These are phyloP conservation scores for Lepilemur ruficaudatus DNA, from an alignment of 2,797 vertebrate genomes.

Conservation along the genomic window DNA sequence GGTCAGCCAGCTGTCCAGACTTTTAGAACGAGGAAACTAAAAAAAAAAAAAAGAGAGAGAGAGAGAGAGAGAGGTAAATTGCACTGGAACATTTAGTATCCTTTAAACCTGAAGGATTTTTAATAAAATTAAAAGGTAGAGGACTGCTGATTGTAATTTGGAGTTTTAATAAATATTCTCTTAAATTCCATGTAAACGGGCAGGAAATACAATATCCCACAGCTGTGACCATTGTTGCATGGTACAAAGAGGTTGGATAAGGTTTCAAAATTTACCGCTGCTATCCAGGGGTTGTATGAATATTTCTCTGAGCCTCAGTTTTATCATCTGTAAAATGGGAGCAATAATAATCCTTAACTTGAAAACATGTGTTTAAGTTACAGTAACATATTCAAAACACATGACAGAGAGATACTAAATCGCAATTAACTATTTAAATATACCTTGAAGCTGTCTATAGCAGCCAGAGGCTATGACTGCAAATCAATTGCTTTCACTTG, in stretches of 20 bases:
- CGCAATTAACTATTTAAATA: not conserved
- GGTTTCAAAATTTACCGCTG: not conserved
- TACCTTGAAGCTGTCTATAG: not conserved
- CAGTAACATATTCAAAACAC: not conserved
- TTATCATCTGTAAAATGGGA: conserved; percentile 3
- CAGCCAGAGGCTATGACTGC: not conserved
- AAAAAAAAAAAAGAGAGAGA: not conserved
- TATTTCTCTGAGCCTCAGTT: not conserved
- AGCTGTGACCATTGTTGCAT: not conserved
- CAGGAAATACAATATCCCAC: not conserved
- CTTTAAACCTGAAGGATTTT: conserved; percentile 45
- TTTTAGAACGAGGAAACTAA: conserved; percentile 67
- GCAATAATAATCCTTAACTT: not conserved
- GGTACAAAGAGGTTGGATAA: not conserved
- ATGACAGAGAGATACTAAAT: not conserved
- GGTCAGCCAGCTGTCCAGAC: conserved; percentile 77
- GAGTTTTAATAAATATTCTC: not conserved
- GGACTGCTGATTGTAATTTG: not conserved
- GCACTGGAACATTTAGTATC: conserved; percentile 24
- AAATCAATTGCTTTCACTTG: not conserved
- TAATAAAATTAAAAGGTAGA: conserved; percentile 26
- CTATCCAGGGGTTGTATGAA: not conserved
- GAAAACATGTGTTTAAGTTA: conserved; percentile 11
- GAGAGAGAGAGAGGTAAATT: conserved; percentile 31
- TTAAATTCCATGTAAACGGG: not conserved